Evolutionary conservation across 2,888 invertebrate species (phyloP), one percentile per base, ranked within the genome.

Genomic region (Meliscaeva auricollis): DNA sequence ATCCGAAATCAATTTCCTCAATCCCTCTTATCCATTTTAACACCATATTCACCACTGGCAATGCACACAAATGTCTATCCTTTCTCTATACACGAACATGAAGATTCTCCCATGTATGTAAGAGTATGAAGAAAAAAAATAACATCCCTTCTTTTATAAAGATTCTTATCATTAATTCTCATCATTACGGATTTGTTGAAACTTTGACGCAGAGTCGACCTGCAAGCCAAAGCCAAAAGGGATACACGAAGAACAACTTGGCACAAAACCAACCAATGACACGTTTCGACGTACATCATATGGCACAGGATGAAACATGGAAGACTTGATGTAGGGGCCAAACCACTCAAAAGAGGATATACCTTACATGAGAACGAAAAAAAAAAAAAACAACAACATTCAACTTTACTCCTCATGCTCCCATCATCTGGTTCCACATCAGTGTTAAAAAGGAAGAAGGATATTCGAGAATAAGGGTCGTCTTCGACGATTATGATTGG

Each of bases 81-180:
- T 17, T 32, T 56, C 2, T 32, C 30, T 32, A 9, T 46, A 3
- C n/a, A 54, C 5, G 30, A n/a, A n/a, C n/a, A n/a, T n/a, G n/a
- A n/a, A n/a, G n/a, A n/a, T n/a, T n/a, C n/a, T n/a, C n/a, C n/a
- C n/a, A n/a, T n/a, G n/a, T n/a, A n/a, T n/a, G n/a, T n/a, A n/a
- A n/a, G 22, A 8, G n/a, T 11, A 13, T 13, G n/a, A n/a, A n/a
- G n/a, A n/a, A n/a, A 32, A 20, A 46, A 35, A 17, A 66, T 20
- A 35, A 32, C 13, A 50, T 44, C 58, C 26, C 41, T 38, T 46
- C n/a, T 30, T 70, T 41, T 1, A 41, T 41, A 38, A 64, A 74
- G 84, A 84, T 80, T 38, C 84, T 76, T 75, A 84, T 84, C 84
- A 84, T 84, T 84, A 84, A 84, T 84, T 75, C 80, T 75, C 84